These are phyloP conservation scores for Xenopus tropicalis DNA, from an alignment of 2,113 vertebrate species.

Conservation along the genomic window DNA sequence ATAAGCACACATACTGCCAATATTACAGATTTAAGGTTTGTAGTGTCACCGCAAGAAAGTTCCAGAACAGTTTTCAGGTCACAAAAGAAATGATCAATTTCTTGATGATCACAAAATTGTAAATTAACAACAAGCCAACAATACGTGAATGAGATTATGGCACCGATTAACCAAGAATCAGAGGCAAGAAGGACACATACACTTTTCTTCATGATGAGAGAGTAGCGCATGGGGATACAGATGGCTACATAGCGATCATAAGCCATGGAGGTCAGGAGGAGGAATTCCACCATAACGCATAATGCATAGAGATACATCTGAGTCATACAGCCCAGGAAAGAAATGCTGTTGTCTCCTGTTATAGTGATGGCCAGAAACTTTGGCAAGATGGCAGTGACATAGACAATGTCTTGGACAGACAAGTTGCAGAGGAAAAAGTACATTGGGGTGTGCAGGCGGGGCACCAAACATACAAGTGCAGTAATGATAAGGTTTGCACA, in stretches of 20 bases:
- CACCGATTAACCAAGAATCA: conserved; percentile 33
- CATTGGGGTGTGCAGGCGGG: conserved; percentile 7
- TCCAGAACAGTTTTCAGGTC: conserved; percentile 45
- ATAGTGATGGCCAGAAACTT: not conserved
- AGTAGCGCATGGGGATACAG: conserved; percentile 48
- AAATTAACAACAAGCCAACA: conserved; percentile 27
- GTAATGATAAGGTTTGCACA: conserved; percentile 2
- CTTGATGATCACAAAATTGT: conserved; percentile 41
- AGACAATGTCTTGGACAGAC: not conserved
- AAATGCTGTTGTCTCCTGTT: conserved; percentile 19
- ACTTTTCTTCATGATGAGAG: conserved; percentile 26
- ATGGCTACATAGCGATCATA: conserved; percentile 50
- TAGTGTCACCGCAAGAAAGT: conserved; percentile 47
- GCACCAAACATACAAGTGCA: not conserved
- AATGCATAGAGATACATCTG: conserved; percentile 49
- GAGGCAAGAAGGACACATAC: conserved; percentile 29
- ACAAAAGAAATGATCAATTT: conserved; percentile 49
- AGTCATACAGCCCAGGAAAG: conserved; percentile 34
- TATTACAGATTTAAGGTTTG: conserved; percentile 29
- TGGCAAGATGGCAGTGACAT: not conserved
- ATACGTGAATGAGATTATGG: conserved; percentile 30
- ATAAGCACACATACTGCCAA: conserved; percentile 31
- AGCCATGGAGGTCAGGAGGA: conserved; percentile 50
- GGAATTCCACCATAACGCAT: conserved; percentile 37
- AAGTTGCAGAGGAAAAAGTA: conserved; percentile 16